Base-by-base conservation (phyloP, 2,113 vertebrate genomes). In the Struthio camelus region DNA sequence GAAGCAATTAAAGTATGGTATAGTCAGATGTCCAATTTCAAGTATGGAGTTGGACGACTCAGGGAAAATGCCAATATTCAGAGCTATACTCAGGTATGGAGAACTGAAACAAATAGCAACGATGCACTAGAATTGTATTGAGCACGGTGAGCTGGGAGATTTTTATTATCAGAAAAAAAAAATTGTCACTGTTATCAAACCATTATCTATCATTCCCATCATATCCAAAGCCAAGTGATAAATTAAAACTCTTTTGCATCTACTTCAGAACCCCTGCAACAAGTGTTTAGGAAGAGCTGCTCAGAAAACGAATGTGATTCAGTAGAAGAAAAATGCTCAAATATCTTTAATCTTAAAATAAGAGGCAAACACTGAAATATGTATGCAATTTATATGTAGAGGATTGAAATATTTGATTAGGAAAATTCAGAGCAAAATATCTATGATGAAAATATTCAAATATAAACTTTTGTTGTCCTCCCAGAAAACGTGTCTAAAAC, bases 11-110 rank as follows among this genome's bases (percentile, higher is more conserved):
- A 92, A 66, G 25, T 46, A n/a, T 97, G 97, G 96, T 2, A 80
- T 32, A 85, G 64, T 2, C 91, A 94, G 59, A 80, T 92, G 4
- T 72, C 85, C 30, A 87, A 96, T 44, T 97, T 95, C 93, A 95
- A 73, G 40, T 96, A 95, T 1, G 94, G 96, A 44, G 65, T 42
- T 42, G 96, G 96, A 95, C 19, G 89, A 84, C 76, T 7, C 3
- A 4, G 14, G 0, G 81, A 62, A 83, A 59, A 81, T 8, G 11
- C 27, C 80, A 85, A 75, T 20, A 9, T 96, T 0, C 13, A 64
- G 66, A 87, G 20, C 48, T 97, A 95, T 28, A 96, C 88, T 42
- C 97, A 96, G 97, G 96, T 97, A 94, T 36, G 87, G 50, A 76
- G 19, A 80, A 17, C 1, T 40, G 51, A 50, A 89, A 67, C 13